phyloP scores from a whole-genome alignment of 2,888 invertebrate species.

The Cosmopolites sordidus region DNA sequence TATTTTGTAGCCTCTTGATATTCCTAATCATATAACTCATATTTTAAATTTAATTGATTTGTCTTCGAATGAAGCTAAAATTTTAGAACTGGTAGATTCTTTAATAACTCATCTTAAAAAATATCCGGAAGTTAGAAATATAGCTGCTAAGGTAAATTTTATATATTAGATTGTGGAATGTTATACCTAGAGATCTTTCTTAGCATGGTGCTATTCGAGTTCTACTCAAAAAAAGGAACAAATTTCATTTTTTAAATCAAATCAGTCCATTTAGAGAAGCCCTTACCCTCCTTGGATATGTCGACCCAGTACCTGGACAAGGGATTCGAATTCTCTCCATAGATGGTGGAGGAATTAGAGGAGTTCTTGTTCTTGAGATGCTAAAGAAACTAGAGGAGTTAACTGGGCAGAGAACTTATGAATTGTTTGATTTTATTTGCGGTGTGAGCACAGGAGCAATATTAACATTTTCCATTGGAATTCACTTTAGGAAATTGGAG shows the following conservation, averaged over 20 bases:
- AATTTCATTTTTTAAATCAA: conserved; percentile 40
- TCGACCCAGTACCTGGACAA: conserved; percentile 61
- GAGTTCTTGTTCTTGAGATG: conserved; percentile 81
- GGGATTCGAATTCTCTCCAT: conserved; percentile 80
- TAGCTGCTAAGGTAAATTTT: conserved; percentile 62
- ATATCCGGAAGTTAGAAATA: conserved; percentile 68
- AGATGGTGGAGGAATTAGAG: conserved; percentile 88
- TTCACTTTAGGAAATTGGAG: conserved; percentile 20
- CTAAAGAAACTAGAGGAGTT: conserved; percentile 71
- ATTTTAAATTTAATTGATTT: conserved; percentile 12
- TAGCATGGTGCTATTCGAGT: conserved; percentile 66
- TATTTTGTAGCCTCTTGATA: not conserved
- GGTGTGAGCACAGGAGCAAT: conserved; percentile 84
- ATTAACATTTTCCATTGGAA: conserved; percentile 52
- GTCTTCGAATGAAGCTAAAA: conserved; percentile 11
- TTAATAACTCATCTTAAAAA: conserved; percentile 65
- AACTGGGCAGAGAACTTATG: conserved; percentile 62
- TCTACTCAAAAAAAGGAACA: conserved; percentile 55
- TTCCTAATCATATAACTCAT: not conserved
- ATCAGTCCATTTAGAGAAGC: conserved; percentile 50
- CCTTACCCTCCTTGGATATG: conserved; percentile 67
- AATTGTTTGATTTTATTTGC: conserved; percentile 83
- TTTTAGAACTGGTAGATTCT: conserved; percentile 9
- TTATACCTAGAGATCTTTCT: conserved; percentile 23
- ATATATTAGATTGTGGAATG: too few species aligned